phyloP scores from a whole-genome alignment of 2,888 invertebrate genomes.

The Pammene aurita region DNA sequence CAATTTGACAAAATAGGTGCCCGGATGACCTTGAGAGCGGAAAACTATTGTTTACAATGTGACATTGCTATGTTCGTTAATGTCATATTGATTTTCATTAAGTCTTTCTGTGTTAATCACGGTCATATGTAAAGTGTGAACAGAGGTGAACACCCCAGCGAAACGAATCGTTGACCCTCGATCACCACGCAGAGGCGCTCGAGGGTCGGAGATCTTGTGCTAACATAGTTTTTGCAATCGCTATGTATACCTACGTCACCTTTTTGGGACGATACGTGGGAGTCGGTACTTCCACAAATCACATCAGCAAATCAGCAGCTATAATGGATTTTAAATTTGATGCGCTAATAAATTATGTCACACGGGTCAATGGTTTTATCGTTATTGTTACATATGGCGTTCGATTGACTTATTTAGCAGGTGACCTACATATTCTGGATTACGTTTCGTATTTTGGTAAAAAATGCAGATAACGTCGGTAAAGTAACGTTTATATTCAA shows the following conservation, averaged over 20 bases:
- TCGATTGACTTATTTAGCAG: background rate
- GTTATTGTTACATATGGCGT: background rate
- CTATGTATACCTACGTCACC: conserved; percentile 14
- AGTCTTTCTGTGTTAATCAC: conserved; percentile 36
- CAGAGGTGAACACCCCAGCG: conserved; percentile 79
- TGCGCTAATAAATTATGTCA: conserved; percentile 4
- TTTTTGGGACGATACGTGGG: background rate
- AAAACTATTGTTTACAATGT: conserved; percentile 29
- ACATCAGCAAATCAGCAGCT: conserved; percentile 3
- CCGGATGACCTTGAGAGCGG: background rate
- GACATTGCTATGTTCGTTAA: conserved; percentile 40
- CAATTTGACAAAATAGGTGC: conserved; percentile 7
- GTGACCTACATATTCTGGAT: background rate
- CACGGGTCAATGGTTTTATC: background rate
- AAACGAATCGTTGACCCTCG: conserved; percentile 80
- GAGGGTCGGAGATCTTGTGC: conserved; percentile 44
- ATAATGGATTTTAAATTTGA: background rate
- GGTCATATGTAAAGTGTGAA: conserved; percentile 63
- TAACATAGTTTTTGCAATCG: conserved; percentile 32
- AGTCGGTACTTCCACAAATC: conserved; percentile 4
- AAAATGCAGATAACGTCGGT: no score
- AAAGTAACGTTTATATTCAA: no score
- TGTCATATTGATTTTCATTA: conserved; percentile 21
- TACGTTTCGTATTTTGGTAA: background rate
- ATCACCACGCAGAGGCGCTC: conserved; percentile 64